Conservation (phyloP, 2,113 vertebrate species). For the Solea solea region DNA sequence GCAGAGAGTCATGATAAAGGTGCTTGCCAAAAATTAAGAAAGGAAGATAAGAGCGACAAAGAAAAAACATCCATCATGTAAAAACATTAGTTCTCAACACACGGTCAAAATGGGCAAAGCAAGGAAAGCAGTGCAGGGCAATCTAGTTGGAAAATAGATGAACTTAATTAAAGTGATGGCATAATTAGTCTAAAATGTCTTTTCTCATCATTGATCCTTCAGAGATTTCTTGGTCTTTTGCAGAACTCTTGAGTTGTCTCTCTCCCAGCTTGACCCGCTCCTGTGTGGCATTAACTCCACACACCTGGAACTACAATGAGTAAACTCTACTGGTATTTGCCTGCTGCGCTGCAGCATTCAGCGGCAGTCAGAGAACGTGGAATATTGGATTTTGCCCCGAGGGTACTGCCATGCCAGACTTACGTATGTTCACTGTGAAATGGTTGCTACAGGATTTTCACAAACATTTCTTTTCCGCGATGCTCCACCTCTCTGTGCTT, state of each 20-base stretch:
- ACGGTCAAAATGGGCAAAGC: no score
- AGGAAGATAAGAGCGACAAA: no score
- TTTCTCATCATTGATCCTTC: background rate
- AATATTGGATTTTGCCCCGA: constrained; percentile 6
- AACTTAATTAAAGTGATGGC: background rate
- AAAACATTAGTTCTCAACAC: no score
- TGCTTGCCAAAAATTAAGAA: no score
- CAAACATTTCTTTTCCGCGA: background rate
- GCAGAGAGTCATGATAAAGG: no score
- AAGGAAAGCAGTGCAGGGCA: no score
- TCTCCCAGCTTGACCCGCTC: constrained; percentile 28
- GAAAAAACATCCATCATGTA: no score
- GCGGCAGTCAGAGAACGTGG: background rate
- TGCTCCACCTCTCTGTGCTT: background rate
- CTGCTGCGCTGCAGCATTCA: background rate
- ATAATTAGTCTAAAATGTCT: background rate
- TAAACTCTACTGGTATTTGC: constrained; percentile 27
- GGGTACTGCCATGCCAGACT: background rate
- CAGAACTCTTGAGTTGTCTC: constrained; percentile 12
- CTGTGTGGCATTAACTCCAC: constrained; percentile 19
- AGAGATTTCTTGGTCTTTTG: constrained; percentile 21
- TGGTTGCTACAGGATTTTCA: background rate
- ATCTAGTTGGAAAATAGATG: background rate
- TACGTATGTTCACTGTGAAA: background rate
- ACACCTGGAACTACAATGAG: constrained; percentile 52